A percentile compares a stretch with the other conserved stretches of the same genome.
Conservation (phyloP, 1,140 invertebrate species). For the Cydia pomonella region DNA sequence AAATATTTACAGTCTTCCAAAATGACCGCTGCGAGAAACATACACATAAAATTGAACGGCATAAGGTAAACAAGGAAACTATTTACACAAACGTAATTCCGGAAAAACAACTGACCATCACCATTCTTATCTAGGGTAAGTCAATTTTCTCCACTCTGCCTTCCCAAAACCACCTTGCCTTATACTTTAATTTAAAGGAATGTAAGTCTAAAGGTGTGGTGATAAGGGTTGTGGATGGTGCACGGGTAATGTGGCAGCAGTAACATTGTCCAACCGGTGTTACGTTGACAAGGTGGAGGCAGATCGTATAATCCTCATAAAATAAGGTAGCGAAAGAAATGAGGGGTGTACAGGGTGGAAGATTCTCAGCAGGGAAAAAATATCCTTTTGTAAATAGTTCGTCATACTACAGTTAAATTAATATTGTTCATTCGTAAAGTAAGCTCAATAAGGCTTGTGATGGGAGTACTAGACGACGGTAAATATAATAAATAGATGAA, state of each 20-base stretch:
- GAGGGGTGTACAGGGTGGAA: slow-evolving; percentile 53
- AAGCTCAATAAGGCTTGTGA: too few species aligned
- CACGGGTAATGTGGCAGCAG: slow-evolving; percentile 42
- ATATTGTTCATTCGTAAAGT: too few species aligned
- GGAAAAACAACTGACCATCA: slow-evolving; percentile 72
- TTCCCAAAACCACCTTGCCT: slow-evolving; percentile 40
- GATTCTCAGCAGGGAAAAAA: neutral
- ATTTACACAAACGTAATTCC: slow-evolving; percentile 72
- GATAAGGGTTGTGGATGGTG: slow-evolving; percentile 41
- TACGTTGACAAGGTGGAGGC: slow-evolving; percentile 76
- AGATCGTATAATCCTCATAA: slow-evolving; percentile 79
- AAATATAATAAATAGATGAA: too few species aligned
- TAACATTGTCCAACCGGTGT: slow-evolving; percentile 72
- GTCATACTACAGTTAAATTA: too few species aligned
- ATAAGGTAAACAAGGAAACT: slow-evolving; percentile 72
- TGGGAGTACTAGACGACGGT: too few species aligned
- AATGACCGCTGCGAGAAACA: neutral
- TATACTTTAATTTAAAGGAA: slow-evolving; percentile 27
- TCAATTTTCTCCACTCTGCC: slow-evolving; percentile 74
- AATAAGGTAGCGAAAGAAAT: slow-evolving; percentile 74
- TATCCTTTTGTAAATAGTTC: too few species aligned
- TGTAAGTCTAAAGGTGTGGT: slow-evolving; percentile 38
- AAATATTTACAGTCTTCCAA: too few species aligned
- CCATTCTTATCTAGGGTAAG: slow-evolving; percentile 76
- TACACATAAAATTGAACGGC: slow-evolving; percentile 45